These are phyloP conservation scores for Copidosoma floridanum DNA, from an alignment of 1,140 invertebrate species.

Conservation along the genomic window DNA sequence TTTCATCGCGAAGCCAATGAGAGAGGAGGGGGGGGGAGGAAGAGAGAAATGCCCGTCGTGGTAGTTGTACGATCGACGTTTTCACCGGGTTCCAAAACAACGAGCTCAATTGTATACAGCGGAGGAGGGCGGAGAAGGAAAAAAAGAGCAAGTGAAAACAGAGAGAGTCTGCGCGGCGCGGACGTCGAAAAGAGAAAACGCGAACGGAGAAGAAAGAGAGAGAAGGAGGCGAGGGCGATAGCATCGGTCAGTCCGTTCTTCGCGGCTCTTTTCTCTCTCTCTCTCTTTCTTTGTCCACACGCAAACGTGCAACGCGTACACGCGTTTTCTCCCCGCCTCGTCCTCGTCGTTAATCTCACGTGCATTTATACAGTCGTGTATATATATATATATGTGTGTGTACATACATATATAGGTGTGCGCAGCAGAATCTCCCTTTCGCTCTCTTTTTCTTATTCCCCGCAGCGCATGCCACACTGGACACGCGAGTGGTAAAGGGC, in stretches of 20 bases:
- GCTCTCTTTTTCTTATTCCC: neutral
- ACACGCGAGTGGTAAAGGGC: neutral
- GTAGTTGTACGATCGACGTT: slow-evolving; percentile 7
- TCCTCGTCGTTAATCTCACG: slow-evolving; percentile 21
- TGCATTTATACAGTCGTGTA: too few species aligned
- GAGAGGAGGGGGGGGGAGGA: too few species aligned
- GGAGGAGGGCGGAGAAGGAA: neutral
- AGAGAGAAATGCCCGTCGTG: too few species aligned
- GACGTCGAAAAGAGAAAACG: neutral
- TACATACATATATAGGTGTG: neutral
- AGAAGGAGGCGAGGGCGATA: slow-evolving; percentile 3
- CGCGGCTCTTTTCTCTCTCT: neutral
- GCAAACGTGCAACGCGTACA: neutral
- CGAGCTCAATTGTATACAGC: neutral
- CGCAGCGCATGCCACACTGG: neutral
- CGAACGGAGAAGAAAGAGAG: neutral
- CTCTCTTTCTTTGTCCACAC: slow-evolving; percentile 9
- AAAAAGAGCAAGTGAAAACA: too few species aligned
- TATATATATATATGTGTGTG: too few species aligned
- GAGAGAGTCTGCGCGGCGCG: too few species aligned
- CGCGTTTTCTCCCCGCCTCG: slow-evolving; percentile 12
- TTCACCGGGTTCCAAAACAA: neutral
- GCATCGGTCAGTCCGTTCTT: slow-evolving; percentile 14
- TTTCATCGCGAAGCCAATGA: slow-evolving; percentile 4
- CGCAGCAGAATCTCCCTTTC: neutral